Conservation (phyloP, 2,113 vertebrate genomes). For the Diadophis punctatus region DNA sequence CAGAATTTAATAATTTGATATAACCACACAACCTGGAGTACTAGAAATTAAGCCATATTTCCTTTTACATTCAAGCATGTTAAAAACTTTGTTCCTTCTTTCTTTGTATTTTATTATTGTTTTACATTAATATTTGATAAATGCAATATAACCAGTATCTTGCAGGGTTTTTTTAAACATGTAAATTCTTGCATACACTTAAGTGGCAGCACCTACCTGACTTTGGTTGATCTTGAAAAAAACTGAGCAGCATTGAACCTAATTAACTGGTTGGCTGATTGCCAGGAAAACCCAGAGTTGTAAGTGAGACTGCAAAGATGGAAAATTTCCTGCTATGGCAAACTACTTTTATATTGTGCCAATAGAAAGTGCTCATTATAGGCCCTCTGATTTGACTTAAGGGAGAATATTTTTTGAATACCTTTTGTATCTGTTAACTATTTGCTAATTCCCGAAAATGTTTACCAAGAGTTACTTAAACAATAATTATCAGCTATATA, state of each 20-base stretch:
- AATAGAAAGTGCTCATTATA: not conserved
- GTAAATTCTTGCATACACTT: not conserved
- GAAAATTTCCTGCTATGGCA: not conserved
- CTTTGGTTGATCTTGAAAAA: not conserved
- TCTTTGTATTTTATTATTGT: not conserved
- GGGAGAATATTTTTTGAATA: not conserved
- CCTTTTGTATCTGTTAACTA: not conserved
- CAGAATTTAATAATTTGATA: not conserved
- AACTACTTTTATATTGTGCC: not conserved
- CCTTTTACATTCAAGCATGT: slow-evolving; percentile 7
- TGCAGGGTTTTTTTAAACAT: not conserved
- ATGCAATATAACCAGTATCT: not conserved
- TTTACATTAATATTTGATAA: not conserved
- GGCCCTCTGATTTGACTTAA: not conserved
- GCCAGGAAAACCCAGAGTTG: not conserved
- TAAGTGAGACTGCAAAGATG: not conserved
- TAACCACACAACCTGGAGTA: not conserved
- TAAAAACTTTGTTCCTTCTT: not conserved
- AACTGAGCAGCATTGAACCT: not conserved
- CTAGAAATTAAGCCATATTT: not conserved
- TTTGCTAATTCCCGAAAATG: slow-evolving; percentile 2
- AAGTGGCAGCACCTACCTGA: not conserved
- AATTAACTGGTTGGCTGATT: not conserved
- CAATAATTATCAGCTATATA: no score
- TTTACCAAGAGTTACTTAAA: slow-evolving; percentile 15